phyloP scores from a whole-genome alignment of 2,888 invertebrate species.

The Rhaphigaster nebulosa region DNA sequence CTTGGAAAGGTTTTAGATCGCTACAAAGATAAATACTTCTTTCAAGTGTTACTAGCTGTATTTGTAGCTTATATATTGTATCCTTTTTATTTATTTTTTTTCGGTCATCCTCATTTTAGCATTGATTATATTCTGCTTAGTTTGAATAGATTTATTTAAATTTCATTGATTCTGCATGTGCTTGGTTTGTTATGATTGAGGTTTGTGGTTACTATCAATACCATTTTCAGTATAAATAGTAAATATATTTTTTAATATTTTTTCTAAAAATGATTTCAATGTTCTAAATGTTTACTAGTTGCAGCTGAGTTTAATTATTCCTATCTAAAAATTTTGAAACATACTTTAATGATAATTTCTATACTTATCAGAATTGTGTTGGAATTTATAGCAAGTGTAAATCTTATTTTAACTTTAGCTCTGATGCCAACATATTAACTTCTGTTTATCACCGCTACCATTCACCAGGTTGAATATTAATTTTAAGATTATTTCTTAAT shows the following conservation, averaged over 20 bases:
- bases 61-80: constrained; percentile 97
- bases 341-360: too few species aligned
- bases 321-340: too few species aligned
- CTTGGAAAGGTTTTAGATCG: constrained; percentile 90
- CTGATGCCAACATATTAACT: background rate
- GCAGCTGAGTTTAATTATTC: too few species aligned
- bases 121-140: background rate
- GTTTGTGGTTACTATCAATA: too few species aligned
- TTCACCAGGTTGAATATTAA: background rate
- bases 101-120: background rate
- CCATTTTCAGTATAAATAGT: too few species aligned
- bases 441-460: background rate
- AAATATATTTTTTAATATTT: background rate
- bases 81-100: constrained; percentile 75
- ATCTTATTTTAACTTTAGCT: background rate
- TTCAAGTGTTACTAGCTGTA: constrained; percentile 91
- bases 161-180: background rate
- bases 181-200: background rate
- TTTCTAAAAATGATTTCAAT: background rate
- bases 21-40: constrained; percentile 94
- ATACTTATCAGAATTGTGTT: background rate
- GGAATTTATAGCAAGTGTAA: background rate
- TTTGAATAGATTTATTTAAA: background rate
- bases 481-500: background rate
- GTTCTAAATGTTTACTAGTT: too few species aligned